Percentiles rank a stretch among this genome's conserved stretches.
These are phyloP conservation scores for Pseudachorutes palmiensis DNA, from an alignment of 1,140 invertebrate genomes.

Conservation along the genomic window DNA sequence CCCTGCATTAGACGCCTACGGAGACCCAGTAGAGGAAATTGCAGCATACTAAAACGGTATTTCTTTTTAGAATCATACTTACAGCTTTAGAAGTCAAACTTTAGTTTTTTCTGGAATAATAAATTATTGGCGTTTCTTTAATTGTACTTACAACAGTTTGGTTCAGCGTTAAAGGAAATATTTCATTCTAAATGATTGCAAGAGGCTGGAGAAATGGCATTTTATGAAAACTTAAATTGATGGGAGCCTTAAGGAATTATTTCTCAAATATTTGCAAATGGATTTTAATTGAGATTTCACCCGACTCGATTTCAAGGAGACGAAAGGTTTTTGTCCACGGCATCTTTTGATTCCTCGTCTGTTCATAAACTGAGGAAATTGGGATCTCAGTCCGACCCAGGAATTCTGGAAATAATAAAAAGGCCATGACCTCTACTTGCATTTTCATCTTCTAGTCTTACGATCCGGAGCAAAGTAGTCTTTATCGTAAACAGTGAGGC, in stretches of 20 bases:
- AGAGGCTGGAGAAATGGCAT: no score
- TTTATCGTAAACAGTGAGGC: constrained; percentile 68
- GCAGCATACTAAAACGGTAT: neutral
- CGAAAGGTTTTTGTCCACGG: constrained; percentile 61
- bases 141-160: no score
- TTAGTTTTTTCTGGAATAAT: no score
- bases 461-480: constrained; percentile 70
- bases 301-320: constrained; percentile 61
- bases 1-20: neutral
- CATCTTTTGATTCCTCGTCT: constrained; percentile 53
- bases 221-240: neutral
- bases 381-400: constrained; percentile 65
- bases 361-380: constrained; percentile 57
- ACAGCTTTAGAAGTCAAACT: no score
- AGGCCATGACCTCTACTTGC: no score
- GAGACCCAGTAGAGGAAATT: neutral
- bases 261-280: constrained; percentile 61
- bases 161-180: no score
- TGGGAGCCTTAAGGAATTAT: neutral
- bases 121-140: no score
- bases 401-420: constrained; percentile 54
- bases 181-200: no score
- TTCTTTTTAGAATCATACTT: no score
- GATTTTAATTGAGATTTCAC: constrained; percentile 63
- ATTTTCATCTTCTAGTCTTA: no score